Conservation (phyloP, 2,888 invertebrate genomes). For the Barypeithes pellucidus region DNA sequence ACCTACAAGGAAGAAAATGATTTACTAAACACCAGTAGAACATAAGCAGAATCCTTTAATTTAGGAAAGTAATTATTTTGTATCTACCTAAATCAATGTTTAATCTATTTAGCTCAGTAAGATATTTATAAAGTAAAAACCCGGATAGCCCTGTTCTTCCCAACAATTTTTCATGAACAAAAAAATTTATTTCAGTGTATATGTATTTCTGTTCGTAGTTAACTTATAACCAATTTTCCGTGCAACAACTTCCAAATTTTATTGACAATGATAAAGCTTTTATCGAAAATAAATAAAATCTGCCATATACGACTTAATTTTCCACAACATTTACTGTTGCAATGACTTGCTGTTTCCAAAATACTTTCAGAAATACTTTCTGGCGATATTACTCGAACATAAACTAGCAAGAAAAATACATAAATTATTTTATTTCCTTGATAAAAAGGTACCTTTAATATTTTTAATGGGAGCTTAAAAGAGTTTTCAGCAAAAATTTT, state of each 20-base stretch:
- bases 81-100: too few relatives aligned
- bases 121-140: too few relatives aligned
- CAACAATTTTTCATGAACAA: too few relatives aligned
- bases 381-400: slow-evolving; percentile 34
- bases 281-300: slow-evolving; percentile 54
- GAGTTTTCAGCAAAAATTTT: not conserved
- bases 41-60: too few relatives aligned
- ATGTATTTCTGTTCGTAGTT: not conserved
- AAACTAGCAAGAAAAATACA: slow-evolving; percentile 38
- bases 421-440: slow-evolving; percentile 32
- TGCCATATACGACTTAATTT: slow-evolving; percentile 55
- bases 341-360: slow-evolving; percentile 50
- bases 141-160: too few relatives aligned
- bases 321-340: slow-evolving; percentile 54
- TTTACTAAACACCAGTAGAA: too few relatives aligned
- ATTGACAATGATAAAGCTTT: slow-evolving; percentile 54
- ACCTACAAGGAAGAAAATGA: too few relatives aligned
- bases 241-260: slow-evolving; percentile 43
- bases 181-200: not conserved
- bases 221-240: slow-evolving; percentile 33
- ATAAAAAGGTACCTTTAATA: slow-evolving; percentile 1
- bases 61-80: too few relatives aligned
- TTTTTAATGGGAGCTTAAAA: slow-evolving; percentile 3
- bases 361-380: slow-evolving; percentile 54
- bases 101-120: too few relatives aligned